These are phyloP conservation scores for Pipistrellus nathusii DNA, from an alignment of 2,797 vertebrate species.

Conservation along the genomic window DNA sequence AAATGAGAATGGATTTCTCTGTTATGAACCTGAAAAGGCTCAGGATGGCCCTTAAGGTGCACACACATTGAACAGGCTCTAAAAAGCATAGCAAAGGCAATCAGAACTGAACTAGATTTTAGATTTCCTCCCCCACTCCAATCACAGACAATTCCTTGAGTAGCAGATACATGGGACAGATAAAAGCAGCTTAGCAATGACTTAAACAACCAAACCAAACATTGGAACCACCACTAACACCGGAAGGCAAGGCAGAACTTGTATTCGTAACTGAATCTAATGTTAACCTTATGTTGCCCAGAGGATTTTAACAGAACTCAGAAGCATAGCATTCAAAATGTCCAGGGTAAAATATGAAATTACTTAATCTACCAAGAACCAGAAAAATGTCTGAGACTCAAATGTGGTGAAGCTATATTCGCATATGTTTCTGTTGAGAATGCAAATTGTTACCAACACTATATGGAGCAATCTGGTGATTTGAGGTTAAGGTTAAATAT, in stretches of 20 bases:
- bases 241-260: background rate
- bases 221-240: background rate
- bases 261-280: background rate
- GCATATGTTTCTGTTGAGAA: background rate
- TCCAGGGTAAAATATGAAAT: background rate
- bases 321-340: background rate
- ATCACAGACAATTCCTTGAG: background rate
- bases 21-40: background rate
- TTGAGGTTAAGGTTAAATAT: background rate
- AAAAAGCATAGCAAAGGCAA: background rate
- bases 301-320: background rate
- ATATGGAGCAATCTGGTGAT: background rate
- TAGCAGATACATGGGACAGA: background rate
- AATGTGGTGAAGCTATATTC: background rate
- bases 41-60: background rate
- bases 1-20: background rate
- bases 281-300: background rate
- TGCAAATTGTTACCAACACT: background rate
- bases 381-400: background rate
- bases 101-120: background rate
- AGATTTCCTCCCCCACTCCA: too few relatives aligned
- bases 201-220: background rate
- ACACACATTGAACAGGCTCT: background rate
- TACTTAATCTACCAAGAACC: background rate
- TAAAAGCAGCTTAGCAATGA: background rate